Base-by-base conservation (phyloP, 2,797 vertebrate genomes). In the Crenichthys baileyi region DNA sequence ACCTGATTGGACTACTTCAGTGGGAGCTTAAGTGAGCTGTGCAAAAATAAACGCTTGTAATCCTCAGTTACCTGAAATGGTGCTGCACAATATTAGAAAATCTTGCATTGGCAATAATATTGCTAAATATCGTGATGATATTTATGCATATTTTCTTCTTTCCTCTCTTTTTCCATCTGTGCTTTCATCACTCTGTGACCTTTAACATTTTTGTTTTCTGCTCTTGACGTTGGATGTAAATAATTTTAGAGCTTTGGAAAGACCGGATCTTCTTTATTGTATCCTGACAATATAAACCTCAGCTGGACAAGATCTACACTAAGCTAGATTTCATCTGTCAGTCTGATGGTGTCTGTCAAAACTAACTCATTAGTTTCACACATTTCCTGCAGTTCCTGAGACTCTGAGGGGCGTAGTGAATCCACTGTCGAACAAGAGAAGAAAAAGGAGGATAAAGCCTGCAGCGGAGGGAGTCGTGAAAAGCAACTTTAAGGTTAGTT, bases 351-450 rank as follows among this genome's bases (percentile, higher is more conserved):
- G 9, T 41, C 36, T 39, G 3, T 1, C 1, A 5, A 12, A 5
- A 1, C 31, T 67, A 13, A 67, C 8, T 1, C 63, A 12, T 41
- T 22, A 67, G 8, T 67, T 67, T 67, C 63, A 41, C 31, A 41
- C 9, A 4, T 72, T 22, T 55, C 55, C 61, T 70, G 0, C 85
- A 98, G 98, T 98, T 76, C 97, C 97, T 1, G 83, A 95, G 12
- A 90, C 95, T 0, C 94, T 98, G 51, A 96, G 90, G 0, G 90
- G 92, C 0, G 4, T 95, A 0, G 73, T 95, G 18, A 91, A 75
- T 29, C 94, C 96, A 2, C 76, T 93, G 78, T 82, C 80, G 0
- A 79, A 70, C 77, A 95, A 87, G 84, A 94, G 80, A 74, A 92
- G 72, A 80, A 90, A 72, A 73, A 93, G 79, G 80, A 93, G 51